phyloP scores from a whole-genome alignment of 1,140 invertebrate species.

The Hylyphantes graminicola region DNA sequence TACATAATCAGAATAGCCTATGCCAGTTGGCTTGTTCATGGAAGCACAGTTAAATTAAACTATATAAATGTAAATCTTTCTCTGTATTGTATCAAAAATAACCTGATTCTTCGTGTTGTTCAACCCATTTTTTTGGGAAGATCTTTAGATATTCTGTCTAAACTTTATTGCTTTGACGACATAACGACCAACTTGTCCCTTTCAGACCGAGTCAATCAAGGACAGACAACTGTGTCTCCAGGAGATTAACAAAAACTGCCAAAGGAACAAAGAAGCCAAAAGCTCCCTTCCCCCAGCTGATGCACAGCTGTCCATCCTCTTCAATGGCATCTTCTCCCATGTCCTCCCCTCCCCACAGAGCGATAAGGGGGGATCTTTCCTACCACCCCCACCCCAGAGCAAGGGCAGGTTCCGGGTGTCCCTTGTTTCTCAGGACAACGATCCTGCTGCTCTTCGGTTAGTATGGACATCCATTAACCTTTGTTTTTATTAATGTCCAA shows the following conservation, averaged over 20 bases:
- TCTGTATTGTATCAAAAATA: too few relatives aligned
- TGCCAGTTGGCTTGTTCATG: too few relatives aligned
- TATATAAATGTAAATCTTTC: too few relatives aligned
- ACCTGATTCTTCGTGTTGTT: too few relatives aligned
- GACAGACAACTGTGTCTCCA: constrained; percentile 32
- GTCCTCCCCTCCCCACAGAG: constrained; percentile 38
- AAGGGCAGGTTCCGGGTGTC: constrained; percentile 45
- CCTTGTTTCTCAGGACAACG: constrained; percentile 34
- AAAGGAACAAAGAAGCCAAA: constrained; percentile 57
- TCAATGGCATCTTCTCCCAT: constrained; percentile 57
- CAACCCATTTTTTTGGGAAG: too few relatives aligned
- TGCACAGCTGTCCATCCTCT: constrained; percentile 49
- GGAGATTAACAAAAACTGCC: constrained; percentile 52
- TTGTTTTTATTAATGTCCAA: too few relatives aligned
- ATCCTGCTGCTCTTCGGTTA: not conserved
- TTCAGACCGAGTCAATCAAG: constrained; percentile 46
- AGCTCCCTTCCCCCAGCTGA: constrained; percentile 53
- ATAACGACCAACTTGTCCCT: not conserved
- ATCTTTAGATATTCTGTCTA: too few relatives aligned
- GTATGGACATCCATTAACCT: not conserved
- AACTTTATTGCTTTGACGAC: too few relatives aligned
- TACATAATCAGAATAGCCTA: too few relatives aligned
- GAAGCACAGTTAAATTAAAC: too few relatives aligned
- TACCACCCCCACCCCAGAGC: not conserved
- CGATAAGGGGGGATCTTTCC: not conserved